Conservation (phyloP, 30 jellyfish, hydroid and myxozoan genomes). For the Cassiopea xamachana region DNA sequence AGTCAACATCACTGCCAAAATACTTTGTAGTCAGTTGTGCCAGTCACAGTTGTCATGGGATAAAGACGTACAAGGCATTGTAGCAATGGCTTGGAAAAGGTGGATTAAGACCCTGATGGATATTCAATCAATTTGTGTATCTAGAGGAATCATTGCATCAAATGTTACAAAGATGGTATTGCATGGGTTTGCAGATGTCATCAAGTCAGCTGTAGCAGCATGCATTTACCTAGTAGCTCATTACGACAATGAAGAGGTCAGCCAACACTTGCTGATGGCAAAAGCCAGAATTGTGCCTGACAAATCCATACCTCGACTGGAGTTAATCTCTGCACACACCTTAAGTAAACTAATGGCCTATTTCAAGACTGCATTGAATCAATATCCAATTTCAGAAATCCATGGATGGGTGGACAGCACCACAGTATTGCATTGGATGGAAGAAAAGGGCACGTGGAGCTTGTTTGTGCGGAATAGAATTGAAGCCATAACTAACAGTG, state of each 20-base stretch:
- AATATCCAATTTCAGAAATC: background rate
- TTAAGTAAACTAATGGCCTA: constrained; percentile 41
- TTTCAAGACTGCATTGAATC: constrained; percentile 14
- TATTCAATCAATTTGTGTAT: background rate
- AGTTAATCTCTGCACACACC: constrained; percentile 67
- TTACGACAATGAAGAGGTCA: constrained; percentile 29
- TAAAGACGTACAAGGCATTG: constrained; percentile 48
- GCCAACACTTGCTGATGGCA: constrained; percentile 55
- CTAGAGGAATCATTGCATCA: constrained; percentile 48
- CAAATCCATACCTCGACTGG: constrained; percentile 68
- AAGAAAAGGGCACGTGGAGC: constrained; percentile 36
- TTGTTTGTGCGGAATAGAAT: constrained; percentile 36
- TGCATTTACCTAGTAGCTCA: constrained; percentile 30
- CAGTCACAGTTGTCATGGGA: constrained; percentile 69
- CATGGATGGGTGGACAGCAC: constrained; percentile 77
- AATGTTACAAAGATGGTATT: constrained; percentile 50
- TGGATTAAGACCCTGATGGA: constrained; percentile 48
- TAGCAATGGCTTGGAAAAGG: constrained; percentile 45
- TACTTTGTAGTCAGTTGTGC: constrained; percentile 71
- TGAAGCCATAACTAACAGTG: constrained; percentile 7
- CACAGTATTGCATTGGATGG: constrained; percentile 66
- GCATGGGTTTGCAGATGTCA: constrained; percentile 59
- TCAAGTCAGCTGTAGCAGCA: constrained; percentile 53
- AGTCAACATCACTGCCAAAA: constrained; percentile 66
- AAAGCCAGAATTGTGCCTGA: constrained; percentile 60